phyloP scores from a whole-genome alignment of 2,797 vertebrate species.

The Hydrophis major region DNA sequence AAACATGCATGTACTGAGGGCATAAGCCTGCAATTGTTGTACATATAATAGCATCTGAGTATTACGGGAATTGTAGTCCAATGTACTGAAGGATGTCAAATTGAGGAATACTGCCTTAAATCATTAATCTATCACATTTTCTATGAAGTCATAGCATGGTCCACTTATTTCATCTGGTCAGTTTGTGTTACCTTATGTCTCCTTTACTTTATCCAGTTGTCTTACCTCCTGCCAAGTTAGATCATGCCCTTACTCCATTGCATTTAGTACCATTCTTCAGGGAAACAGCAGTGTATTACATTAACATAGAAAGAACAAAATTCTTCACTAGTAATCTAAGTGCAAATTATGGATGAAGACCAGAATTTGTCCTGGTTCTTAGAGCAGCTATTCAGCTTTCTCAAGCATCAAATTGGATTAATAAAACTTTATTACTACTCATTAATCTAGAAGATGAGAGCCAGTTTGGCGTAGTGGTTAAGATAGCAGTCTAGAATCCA shows the following conservation, averaged over 20 bases:
- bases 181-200: background rate
- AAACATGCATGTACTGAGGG: background rate
- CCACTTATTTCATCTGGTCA: background rate
- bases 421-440: constrained; percentile 1
- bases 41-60: background rate
- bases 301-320: constrained; percentile 2
- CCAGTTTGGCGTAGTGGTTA: background rate
- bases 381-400: background rate
- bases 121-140: background rate
- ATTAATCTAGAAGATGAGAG: background rate
- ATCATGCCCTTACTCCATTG: constrained; percentile 2
- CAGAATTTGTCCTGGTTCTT: background rate
- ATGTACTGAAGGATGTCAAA: background rate
- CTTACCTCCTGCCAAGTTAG: background rate
- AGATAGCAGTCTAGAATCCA: background rate
- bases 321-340: background rate
- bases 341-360: constrained; percentile 3
- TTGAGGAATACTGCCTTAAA: background rate
- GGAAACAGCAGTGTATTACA: background rate
- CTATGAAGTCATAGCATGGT: background rate
- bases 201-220: constrained; percentile 6
- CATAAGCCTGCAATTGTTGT: background rate
- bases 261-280: background rate
- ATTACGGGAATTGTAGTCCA: background rate
- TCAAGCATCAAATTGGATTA: constrained; percentile 19